Conservation (phyloP, 2,797 vertebrate species). For the Accipiter superciliosus region DNA sequence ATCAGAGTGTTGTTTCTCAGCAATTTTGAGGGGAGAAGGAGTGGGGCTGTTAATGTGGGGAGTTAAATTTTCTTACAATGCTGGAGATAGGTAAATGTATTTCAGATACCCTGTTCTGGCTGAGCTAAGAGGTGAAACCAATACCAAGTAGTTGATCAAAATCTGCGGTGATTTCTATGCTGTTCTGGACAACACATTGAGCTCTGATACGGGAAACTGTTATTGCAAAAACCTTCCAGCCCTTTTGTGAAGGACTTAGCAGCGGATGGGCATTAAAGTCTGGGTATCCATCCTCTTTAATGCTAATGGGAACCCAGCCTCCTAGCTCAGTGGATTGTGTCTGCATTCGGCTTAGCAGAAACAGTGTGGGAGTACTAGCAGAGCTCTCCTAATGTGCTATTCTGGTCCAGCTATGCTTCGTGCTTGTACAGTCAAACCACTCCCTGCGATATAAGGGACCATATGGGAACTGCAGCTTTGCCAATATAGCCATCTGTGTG, state of each 20-base stretch:
- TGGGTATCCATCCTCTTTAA: neutral
- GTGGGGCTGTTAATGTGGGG: neutral
- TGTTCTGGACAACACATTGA: neutral
- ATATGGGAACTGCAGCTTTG: neutral
- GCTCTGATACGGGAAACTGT: neutral
- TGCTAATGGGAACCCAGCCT: neutral
- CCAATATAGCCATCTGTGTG: rapidly evolving
- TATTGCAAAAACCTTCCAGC: neutral
- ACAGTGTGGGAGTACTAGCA: neutral
- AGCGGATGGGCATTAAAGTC: neutral
- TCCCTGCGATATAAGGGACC: neutral
- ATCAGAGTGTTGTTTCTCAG: neutral
- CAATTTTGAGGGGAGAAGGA: neutral
- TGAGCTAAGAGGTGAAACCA: neutral
- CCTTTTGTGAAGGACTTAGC: neutral
- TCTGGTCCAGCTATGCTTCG: neutral
- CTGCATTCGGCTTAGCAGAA: neutral
- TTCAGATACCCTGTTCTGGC: neutral
- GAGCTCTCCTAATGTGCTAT: neutral
- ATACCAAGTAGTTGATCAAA: rapidly evolving
- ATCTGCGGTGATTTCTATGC: rapidly evolving
- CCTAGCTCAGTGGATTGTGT: neutral
- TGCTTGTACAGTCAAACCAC: neutral
- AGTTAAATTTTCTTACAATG: neutral
- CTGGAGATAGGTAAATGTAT: neutral